Evolutionary conservation across 2,797 vertebrate genomes (phyloP).

Genomic region (Steatocranus sp.): DNA sequence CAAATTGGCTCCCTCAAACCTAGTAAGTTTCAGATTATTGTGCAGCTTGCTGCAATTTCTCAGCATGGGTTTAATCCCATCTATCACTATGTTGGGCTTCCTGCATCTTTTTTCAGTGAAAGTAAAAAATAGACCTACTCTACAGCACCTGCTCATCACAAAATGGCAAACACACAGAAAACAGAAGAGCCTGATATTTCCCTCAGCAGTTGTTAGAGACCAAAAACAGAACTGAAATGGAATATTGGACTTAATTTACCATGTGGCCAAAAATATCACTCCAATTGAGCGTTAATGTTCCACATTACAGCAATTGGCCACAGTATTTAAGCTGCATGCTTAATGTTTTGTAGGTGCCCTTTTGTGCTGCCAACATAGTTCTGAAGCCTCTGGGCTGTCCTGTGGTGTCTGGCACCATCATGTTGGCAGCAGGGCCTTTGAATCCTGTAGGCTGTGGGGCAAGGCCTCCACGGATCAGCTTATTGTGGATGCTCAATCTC

Average conservation of each 20-base stretch:
- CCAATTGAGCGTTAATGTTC: neutral
- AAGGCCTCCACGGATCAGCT: neutral
- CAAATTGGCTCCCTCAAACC: neutral
- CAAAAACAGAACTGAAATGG: neutral
- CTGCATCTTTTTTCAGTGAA: neutral
- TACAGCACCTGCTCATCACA: neutral
- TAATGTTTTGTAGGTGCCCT: neutral
- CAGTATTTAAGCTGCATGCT: neutral
- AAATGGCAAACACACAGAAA: neutral
- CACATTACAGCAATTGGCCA: neutral
- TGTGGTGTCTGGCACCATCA: neutral
- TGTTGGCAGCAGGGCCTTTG: neutral
- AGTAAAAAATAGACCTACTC: accelerated
- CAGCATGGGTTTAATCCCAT: neutral
- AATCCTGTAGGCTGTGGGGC: neutral
- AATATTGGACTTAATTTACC: neutral
- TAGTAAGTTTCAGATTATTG: neutral
- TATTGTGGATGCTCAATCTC: neutral
- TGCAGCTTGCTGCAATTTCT: neutral
- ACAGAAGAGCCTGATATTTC: neutral
- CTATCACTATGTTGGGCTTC: neutral
- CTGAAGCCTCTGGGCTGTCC: neutral
- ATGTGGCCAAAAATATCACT: neutral
- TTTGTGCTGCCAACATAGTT: neutral
- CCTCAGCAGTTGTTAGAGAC: neutral